These are phyloP conservation scores for Silurus aristotelis DNA, from an alignment of 2,797 vertebrate species.

Conservation along the genomic window DNA sequence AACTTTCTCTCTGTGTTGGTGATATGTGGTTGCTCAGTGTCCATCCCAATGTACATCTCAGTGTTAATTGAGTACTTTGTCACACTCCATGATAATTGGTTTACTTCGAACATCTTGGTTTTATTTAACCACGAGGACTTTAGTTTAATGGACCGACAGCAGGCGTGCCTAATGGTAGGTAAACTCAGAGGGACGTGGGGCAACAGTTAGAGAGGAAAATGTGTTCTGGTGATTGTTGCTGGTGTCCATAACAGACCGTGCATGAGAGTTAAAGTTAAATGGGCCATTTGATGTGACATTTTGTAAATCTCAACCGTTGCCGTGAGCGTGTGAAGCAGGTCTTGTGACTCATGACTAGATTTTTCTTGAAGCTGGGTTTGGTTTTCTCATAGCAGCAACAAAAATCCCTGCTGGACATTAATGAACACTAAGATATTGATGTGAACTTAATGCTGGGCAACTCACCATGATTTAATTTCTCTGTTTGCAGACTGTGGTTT, in stretches of 20 bases:
- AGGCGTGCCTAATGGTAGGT: conserved; percentile 86
- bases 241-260: conserved; percentile 59
- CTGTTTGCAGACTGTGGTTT: not conserved
- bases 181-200: conserved; percentile 62
- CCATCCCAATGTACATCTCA: conserved; percentile 61
- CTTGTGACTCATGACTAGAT: conserved; percentile 4
- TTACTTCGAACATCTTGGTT: conserved; percentile 84
- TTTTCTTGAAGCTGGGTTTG: not conserved
- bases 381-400: not conserved
- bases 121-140: conserved; percentile 85
- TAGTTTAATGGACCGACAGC: conserved; percentile 88
- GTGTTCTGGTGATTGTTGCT: conserved; percentile 58
- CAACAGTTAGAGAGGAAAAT: conserved; percentile 42
- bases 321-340: conserved; percentile 8
- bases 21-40: not conserved
- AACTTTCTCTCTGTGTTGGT: not conserved
- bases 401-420: not conserved
- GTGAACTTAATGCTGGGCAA: not conserved
- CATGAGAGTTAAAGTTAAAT: conserved; percentile 80
- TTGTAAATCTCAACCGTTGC: conserved; percentile 72
- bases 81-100: conserved; percentile 90
- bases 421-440: not conserved
- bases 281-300: conserved; percentile 77
- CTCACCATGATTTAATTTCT: conserved; percentile 66
- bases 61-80: conserved; percentile 86